phyloP scores from a whole-genome alignment of 2,797 vertebrate genomes.

The Scolopax bukidnonensis region DNA sequence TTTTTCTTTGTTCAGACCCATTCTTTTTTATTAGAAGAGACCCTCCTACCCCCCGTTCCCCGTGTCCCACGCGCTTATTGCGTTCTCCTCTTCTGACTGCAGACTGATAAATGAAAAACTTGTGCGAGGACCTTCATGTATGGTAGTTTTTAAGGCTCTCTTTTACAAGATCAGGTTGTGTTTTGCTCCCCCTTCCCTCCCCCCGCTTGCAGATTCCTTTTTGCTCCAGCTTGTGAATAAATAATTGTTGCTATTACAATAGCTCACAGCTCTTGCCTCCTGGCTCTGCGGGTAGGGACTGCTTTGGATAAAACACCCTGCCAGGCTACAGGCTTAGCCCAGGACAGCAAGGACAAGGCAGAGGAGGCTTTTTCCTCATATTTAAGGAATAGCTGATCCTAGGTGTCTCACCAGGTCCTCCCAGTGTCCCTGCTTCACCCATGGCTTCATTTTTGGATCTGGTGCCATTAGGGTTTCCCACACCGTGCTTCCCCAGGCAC shows the following conservation, averaged over 20 bases:
- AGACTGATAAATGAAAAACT: conserved; percentile 27
- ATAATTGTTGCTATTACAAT: background rate
- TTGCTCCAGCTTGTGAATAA: conserved; percentile 27
- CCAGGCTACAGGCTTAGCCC: background rate
- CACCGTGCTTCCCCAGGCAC: background rate
- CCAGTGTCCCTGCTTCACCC: background rate
- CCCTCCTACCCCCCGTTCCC: background rate
- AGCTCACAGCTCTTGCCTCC: background rate
- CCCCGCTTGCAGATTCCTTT: background rate
- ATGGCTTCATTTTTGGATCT: background rate
- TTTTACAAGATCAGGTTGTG: conserved; percentile 51
- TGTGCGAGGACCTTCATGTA: background rate
- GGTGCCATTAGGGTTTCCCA: background rate
- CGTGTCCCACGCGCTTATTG: background rate
- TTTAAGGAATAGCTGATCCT: background rate
- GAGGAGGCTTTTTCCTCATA: background rate
- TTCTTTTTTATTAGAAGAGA: conserved; percentile 40
- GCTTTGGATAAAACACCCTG: background rate
- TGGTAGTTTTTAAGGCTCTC: conserved; percentile 23
- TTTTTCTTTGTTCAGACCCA: conserved; percentile 61
- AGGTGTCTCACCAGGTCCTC: background rate
- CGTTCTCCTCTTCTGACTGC: conserved; percentile 10
- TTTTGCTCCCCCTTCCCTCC: background rate
- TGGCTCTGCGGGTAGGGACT: background rate
- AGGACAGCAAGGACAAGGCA: background rate